These are phyloP conservation scores for Cavia porcellus DNA, from an alignment of 2,113 vertebrate species.

Conservation along the genomic window DNA sequence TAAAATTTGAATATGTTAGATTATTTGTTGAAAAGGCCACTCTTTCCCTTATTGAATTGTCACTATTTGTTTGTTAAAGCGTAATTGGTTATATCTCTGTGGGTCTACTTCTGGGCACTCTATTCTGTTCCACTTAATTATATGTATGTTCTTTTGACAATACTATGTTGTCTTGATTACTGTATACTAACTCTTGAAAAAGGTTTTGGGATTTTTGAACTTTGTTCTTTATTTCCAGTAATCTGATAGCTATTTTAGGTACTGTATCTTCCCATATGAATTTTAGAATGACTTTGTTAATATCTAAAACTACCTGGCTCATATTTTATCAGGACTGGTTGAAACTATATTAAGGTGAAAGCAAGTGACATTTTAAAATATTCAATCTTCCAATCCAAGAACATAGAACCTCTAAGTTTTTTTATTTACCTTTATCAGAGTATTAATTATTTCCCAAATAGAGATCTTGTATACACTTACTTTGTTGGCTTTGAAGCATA, in stretches of 20 bases:
- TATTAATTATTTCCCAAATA: background rate
- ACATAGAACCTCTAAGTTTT: background rate
- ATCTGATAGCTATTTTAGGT: background rate
- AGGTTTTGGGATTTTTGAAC: background rate
- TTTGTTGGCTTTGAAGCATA: background rate
- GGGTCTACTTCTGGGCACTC: background rate
- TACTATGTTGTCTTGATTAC: background rate
- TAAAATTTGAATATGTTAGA: conserved; percentile 43
- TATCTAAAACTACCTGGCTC: background rate
- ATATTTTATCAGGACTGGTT: background rate
- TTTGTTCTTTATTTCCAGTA: background rate
- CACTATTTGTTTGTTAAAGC: conserved; percentile 42
- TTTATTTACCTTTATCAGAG: background rate
- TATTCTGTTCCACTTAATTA: background rate
- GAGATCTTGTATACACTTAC: background rate
- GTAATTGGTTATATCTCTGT: background rate
- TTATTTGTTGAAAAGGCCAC: conserved; percentile 24
- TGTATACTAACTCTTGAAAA: background rate
- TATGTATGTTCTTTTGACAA: background rate
- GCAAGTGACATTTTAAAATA: background rate
- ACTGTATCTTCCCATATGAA: background rate
- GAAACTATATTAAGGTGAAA: conserved; percentile 24
- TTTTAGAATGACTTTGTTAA: conserved; percentile 6
- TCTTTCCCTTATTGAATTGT: conserved; percentile 1
- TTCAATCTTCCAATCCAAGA: background rate